These are phyloP conservation scores for Porites rus DNA, from an alignment of 92 coral and sea anemone genomes.

Conservation along the genomic window DNA sequence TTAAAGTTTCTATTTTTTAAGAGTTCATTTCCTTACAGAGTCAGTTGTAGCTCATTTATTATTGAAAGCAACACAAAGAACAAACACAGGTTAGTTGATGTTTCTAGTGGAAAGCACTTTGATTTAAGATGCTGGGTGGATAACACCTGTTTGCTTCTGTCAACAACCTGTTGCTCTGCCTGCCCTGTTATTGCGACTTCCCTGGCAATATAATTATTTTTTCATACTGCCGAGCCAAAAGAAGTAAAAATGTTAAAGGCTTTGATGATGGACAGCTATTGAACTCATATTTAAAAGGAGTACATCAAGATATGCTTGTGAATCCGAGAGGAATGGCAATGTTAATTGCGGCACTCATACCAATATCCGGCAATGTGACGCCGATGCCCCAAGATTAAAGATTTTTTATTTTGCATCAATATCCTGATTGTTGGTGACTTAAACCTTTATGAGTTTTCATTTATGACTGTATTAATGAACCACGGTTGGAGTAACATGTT, in stretches of 20 bases:
- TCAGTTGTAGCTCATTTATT: constrained; percentile 24
- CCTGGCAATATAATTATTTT: not conserved
- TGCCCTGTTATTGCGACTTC: not conserved
- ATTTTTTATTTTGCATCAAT: too few relatives aligned
- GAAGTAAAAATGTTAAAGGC: too few relatives aligned
- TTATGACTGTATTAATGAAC: not conserved
- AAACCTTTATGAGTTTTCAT: too few relatives aligned
- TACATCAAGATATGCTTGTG: too few relatives aligned
- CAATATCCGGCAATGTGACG: too few relatives aligned
- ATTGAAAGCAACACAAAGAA: not conserved
- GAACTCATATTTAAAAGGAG: too few relatives aligned
- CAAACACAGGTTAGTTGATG: constrained; percentile 12
- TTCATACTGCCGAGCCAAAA: too few relatives aligned
- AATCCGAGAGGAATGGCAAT: too few relatives aligned
- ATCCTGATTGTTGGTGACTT: too few relatives aligned
- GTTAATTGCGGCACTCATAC: too few relatives aligned
- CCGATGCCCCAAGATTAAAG: too few relatives aligned
- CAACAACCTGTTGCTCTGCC: not conserved
- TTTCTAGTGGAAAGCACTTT: constrained; percentile 6
- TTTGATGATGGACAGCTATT: too few relatives aligned
- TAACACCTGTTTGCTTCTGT: constrained; percentile 25
- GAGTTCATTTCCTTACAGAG: not conserved
- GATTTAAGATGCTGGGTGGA: constrained; percentile 4
- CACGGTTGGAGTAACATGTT: not conserved
- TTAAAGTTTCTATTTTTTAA: not conserved